These are phyloP conservation scores for Megathymus violae DNA, from an alignment of 1,140 invertebrate species.

Conservation along the genomic window DNA sequence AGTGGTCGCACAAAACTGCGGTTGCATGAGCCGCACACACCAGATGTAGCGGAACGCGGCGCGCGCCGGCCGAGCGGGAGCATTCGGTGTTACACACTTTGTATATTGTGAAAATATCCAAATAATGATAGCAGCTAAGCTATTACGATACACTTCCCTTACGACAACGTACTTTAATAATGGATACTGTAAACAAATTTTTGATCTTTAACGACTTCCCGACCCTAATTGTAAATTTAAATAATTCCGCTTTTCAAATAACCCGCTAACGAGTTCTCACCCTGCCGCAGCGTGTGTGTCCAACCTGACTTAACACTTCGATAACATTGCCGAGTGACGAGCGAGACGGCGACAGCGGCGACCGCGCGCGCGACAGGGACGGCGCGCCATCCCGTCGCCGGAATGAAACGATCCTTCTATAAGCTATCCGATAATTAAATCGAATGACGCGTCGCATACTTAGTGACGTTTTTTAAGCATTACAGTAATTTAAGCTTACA, in stretches of 20 bases:
- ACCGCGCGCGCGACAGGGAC: slow-evolving; percentile 6
- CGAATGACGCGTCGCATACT: slow-evolving; percentile 38
- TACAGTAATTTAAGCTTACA: too few species aligned
- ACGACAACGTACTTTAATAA: too few species aligned
- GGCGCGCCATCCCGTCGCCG: neutral
- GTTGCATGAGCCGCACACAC: too few species aligned
- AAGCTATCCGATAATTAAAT: slow-evolving; percentile 38
- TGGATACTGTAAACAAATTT: neutral
- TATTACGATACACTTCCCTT: too few species aligned
- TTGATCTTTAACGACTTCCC: neutral
- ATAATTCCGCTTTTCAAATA: neutral
- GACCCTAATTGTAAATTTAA: neutral
- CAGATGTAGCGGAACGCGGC: too few species aligned
- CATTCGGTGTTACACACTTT: too few species aligned
- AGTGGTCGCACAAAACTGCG: too few species aligned
- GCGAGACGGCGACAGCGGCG: neutral
- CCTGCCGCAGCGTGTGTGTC: neutral
- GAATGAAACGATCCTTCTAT: slow-evolving; percentile 21
- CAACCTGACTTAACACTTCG: neutral
- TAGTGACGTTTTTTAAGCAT: too few species aligned
- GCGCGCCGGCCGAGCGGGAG: too few species aligned
- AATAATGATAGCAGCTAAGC: too few species aligned
- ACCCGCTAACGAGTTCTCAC: neutral
- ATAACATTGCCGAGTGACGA: neutral
- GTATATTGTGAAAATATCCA: too few species aligned